A percentile compares a stretch with the other conserved stretches of the same genome.
Conservation (phyloP, 1,140 invertebrate species). For the Laupala kohalensis region DNA sequence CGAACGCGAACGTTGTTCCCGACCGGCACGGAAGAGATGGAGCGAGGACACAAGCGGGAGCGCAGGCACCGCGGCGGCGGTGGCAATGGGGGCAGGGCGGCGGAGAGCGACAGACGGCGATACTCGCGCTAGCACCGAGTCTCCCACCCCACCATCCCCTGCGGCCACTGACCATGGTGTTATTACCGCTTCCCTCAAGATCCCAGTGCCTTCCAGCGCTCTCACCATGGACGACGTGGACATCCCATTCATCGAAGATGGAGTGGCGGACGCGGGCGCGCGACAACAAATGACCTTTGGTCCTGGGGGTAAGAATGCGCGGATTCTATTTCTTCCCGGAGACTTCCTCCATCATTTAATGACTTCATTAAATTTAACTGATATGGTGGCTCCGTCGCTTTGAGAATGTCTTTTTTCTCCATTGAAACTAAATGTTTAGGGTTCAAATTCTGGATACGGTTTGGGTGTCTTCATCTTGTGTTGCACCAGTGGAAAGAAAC, state of each 20-base stretch:
- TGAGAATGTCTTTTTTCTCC: too few species aligned
- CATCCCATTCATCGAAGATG: constrained; percentile 59
- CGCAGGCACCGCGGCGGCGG: constrained; percentile 30
- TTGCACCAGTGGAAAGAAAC: too few species aligned
- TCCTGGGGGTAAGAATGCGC: background rate
- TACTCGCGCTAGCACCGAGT: background rate
- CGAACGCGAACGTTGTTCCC: constrained; percentile 27
- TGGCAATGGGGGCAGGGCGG: constrained; percentile 13
- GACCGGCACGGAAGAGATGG: constrained; percentile 26
- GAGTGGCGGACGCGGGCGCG: constrained; percentile 19
- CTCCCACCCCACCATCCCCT: constrained; percentile 34
- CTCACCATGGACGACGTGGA: constrained; percentile 46
- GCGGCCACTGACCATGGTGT: constrained; percentile 39
- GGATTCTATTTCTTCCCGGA: too few species aligned
- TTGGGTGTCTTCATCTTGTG: too few species aligned
- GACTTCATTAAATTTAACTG: too few species aligned
- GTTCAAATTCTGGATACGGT: too few species aligned
- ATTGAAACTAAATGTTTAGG: too few species aligned
- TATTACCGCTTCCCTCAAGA: constrained; percentile 67
- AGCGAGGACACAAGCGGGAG: constrained; percentile 27
- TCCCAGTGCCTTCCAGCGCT: constrained; percentile 42
- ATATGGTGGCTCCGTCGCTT: too few species aligned
- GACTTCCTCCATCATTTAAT: too few species aligned
- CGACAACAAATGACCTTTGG: constrained; percentile 28
- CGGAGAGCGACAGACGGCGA: background rate